Percentiles rank a stretch among this genome's conserved stretches.
Conservation (phyloP, 1,140 invertebrate genomes). For the Camponotus floridanus region DNA sequence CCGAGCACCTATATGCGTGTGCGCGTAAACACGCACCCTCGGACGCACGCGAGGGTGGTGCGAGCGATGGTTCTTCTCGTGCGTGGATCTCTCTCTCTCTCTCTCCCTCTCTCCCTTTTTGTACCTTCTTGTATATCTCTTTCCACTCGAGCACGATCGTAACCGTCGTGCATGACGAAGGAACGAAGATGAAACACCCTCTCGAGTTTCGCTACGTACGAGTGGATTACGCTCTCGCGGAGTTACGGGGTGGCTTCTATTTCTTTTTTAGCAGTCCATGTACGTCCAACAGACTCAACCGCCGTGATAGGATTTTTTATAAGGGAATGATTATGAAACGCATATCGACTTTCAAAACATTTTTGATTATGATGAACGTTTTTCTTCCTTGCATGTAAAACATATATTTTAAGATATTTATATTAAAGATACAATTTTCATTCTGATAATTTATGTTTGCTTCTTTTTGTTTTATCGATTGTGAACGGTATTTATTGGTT, state of each 20-base stretch:
- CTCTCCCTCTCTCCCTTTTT: neutral
- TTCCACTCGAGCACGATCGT: slow-evolving; percentile 56
- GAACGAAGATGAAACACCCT: slow-evolving; percentile 56
- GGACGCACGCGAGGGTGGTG: slow-evolving; percentile 12
- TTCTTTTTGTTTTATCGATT: neutral
- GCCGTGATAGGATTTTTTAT: slow-evolving; percentile 41
- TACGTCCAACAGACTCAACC: slow-evolving; percentile 32
- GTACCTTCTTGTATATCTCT: slow-evolving; percentile 59
- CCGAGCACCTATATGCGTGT: slow-evolving; percentile 49
- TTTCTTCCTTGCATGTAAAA: neutral
- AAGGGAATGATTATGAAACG: slow-evolving; percentile 30
- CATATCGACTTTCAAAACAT: neutral
- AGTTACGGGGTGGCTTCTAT: slow-evolving; percentile 22
- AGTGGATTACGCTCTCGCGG: slow-evolving; percentile 58
- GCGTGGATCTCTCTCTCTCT: neutral
- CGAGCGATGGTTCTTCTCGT: neutral
- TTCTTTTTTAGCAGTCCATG: slow-evolving; percentile 45
- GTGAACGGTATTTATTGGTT: neutral
- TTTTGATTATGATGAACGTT: neutral
- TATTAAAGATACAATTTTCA: neutral
- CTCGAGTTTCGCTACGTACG: slow-evolving; percentile 49
- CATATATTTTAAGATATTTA: neutral
- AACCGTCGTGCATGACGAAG: slow-evolving; percentile 51
- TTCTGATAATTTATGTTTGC: neutral
- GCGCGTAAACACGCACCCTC: slow-evolving; percentile 46